phyloP scores from a whole-genome alignment of 2,888 invertebrate genomes.

The Microctonus brassicae region DNA sequence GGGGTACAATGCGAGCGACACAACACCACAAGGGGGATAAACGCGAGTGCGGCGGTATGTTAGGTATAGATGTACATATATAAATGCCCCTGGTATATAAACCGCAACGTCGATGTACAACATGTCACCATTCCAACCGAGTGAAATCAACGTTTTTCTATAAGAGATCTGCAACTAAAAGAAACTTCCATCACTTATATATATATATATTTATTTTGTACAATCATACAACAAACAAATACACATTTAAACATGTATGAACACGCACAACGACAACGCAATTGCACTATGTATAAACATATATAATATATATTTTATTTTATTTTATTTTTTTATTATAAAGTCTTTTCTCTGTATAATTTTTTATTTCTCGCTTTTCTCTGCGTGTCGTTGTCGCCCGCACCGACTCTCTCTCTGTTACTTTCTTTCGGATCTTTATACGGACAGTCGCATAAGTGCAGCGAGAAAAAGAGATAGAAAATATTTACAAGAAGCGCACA shows the following conservation, averaged over 20 bases:
- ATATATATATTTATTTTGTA: constrained; percentile 8
- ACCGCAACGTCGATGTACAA: constrained; percentile 48
- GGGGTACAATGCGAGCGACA: constrained; percentile 51
- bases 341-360: constrained; percentile 1
- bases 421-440: constrained; percentile 12
- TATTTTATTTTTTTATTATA: background rate
- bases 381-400: constrained; percentile 8
- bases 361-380: constrained; percentile 25
- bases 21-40: constrained; percentile 41
- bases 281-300: background rate
- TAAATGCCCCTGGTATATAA: constrained; percentile 31
- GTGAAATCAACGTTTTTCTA: constrained; percentile 66
- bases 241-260: constrained; percentile 12
- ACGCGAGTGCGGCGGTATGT: constrained; percentile 30
- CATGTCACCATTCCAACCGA: constrained; percentile 64
- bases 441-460: background rate
- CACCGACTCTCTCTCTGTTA: constrained; percentile 13
- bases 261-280: background rate
- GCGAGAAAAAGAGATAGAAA: constrained; percentile 29
- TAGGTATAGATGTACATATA: constrained; percentile 35
- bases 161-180: constrained; percentile 45
- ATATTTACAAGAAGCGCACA: constrained; percentile 46
- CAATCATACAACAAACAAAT: too few species aligned
- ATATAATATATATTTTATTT: background rate
- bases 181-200: constrained; percentile 42